A percentile compares a stretch with the other conserved stretches of the same genome.
phyloP scores from a whole-genome alignment of 2,888 invertebrate genomes.

The Arctia plantaginis region DNA sequence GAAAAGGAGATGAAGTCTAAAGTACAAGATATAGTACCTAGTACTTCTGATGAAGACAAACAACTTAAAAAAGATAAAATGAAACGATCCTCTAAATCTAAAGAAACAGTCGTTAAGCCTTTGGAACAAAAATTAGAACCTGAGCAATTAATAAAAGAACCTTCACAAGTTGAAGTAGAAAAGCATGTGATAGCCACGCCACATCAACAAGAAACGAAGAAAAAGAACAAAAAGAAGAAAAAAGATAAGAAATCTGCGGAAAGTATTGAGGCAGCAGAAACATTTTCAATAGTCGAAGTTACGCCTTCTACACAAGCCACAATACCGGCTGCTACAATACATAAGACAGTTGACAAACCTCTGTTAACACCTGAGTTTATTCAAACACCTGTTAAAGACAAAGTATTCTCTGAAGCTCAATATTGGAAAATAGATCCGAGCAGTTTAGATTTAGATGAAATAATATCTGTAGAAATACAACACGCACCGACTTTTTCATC shows the following conservation, averaged over 20 bases:
- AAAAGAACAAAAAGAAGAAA: constrained; percentile 74
- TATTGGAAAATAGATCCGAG: constrained; percentile 78
- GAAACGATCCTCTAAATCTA: constrained; percentile 69
- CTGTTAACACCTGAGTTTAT: constrained; percentile 75
- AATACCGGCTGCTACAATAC: constrained; percentile 16
- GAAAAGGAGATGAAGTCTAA: constrained; percentile 72
- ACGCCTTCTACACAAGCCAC: constrained; percentile 55
- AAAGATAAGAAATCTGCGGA: constrained; percentile 63
- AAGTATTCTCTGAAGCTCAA: constrained; percentile 78
- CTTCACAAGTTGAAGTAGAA: constrained; percentile 34
- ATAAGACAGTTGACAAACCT: constrained; percentile 57
- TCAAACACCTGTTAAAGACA: constrained; percentile 79
- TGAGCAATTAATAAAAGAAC: constrained; percentile 31
- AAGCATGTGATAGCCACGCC: constrained; percentile 19
- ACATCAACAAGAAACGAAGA: constrained; percentile 59
- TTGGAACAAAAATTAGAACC: constrained; percentile 41
- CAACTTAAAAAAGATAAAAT: constrained; percentile 72
- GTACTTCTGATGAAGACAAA: constrained; percentile 67
- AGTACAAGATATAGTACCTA: constrained; percentile 47
- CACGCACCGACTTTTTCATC: constrained; percentile 34
- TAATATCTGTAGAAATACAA: constrained; percentile 64
- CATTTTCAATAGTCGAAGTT: constrained; percentile 47
- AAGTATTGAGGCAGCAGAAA: constrained; percentile 42
- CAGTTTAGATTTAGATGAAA: constrained; percentile 64
- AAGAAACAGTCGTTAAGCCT: constrained; percentile 55